A percentile compares a stretch with the other conserved stretches of the same genome.
These are phyloP conservation scores for Brachycybe producta DNA, from an alignment of 2,888 invertebrate species.

Conservation along the genomic window DNA sequence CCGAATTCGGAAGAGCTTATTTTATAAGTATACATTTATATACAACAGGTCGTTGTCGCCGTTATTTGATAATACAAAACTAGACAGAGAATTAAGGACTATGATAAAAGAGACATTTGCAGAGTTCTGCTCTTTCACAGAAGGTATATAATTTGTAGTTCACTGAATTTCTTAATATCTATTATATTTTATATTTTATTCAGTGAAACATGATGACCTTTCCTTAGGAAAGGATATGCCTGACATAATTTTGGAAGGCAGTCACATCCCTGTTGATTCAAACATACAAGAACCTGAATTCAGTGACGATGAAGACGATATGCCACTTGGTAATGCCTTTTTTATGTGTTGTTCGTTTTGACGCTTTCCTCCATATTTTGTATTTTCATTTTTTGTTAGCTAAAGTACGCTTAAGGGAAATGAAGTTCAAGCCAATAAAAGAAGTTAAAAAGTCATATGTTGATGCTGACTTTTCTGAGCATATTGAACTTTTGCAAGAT, in stretches of 20 bases:
- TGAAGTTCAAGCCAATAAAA: constrained; percentile 30
- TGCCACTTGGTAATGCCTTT: constrained; percentile 27
- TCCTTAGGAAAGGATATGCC: constrained; percentile 25
- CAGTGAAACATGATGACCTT: constrained; percentile 25
- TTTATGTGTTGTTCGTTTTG: not conserved
- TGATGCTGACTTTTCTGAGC: constrained; percentile 35
- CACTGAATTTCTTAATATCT: not conserved
- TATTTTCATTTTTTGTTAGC: constrained; percentile 35
- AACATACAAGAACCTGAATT: constrained; percentile 57
- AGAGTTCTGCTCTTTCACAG: constrained; percentile 61
- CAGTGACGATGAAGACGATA: constrained; percentile 69
- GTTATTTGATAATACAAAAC: constrained; percentile 71
- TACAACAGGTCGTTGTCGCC: constrained; percentile 53
- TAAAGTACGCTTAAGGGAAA: constrained; percentile 52
- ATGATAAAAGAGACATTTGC: constrained; percentile 82
- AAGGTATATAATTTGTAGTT: constrained; percentile 28
- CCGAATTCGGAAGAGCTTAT: too few species aligned
- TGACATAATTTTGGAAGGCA: constrained; percentile 23
- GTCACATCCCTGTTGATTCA: constrained; percentile 25
- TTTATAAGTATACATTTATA: not conserved
- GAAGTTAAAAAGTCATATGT: constrained; percentile 27
- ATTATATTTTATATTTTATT: constrained; percentile 5
- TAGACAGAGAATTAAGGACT: constrained; percentile 67
- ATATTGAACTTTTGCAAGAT: constrained; percentile 39
- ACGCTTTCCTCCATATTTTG: not conserved